Percentiles rank a stretch among this genome's conserved stretches.
phyloP scores from a whole-genome alignment of 2,888 invertebrate species.

The Agrilus cyanescens region DNA sequence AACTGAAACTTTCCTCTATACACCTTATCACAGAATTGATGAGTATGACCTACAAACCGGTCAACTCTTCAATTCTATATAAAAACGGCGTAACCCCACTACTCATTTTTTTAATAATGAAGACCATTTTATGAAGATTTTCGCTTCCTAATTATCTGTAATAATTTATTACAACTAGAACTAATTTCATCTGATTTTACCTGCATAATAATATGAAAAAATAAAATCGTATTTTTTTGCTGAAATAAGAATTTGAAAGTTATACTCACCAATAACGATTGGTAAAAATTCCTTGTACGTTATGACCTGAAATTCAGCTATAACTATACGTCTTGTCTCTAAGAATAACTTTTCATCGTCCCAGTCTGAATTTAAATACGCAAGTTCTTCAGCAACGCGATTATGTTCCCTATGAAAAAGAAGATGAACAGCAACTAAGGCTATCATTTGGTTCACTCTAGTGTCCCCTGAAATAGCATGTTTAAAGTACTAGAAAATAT shows the following conservation, averaged over 20 bases:
- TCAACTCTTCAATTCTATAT: too few species aligned
- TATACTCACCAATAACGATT: constrained; percentile 51
- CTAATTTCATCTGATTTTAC: background rate
- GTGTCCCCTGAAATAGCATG: constrained; percentile 55
- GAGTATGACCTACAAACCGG: too few species aligned
- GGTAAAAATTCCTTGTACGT: constrained; percentile 74
- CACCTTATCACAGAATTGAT: too few species aligned
- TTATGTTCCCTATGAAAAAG: constrained; percentile 73
- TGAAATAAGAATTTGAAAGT: background rate
- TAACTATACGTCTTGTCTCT: constrained; percentile 60
- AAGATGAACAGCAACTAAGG: constrained; percentile 60
- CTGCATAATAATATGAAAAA: background rate
- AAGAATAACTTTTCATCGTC: constrained; percentile 60
- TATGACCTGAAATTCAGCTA: constrained; percentile 68
- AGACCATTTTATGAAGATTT: too few species aligned
- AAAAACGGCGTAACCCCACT: too few species aligned
- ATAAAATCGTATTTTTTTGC: background rate
- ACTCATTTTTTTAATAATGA: too few species aligned
- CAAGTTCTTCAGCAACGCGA: constrained; percentile 52
- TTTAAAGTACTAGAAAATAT: too few species aligned
- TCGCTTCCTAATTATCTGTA: background rate
- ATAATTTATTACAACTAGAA: background rate
- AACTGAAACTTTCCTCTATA: too few species aligned
- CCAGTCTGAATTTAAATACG: constrained; percentile 60
- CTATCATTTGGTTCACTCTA: constrained; percentile 66